Base-by-base conservation (phyloP, 2,888 invertebrate species). In the Leistus spinibarbis region DNA sequence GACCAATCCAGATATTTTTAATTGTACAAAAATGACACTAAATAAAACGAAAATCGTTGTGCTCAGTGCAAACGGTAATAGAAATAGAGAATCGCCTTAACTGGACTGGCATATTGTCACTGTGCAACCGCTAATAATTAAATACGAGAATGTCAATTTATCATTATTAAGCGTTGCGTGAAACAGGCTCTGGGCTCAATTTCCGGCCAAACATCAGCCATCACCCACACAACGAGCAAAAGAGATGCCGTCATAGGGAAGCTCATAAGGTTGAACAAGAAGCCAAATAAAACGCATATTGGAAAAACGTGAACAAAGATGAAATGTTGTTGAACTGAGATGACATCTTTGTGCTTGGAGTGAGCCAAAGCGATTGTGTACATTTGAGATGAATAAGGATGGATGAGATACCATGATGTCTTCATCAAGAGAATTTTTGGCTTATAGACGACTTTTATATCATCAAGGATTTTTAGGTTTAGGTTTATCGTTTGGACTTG, bases 131-230 rank as follows among this genome's bases (percentile, higher is more conserved):
- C 67, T 23, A 73, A 53, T 73, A 73, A 73, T 73, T 73, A 73
- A 73, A 73, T 73, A 54, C 67, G 67, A 40, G 40, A 73, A 73
- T 73, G 67, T 73, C 73, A 73, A 73, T 73, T 73, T 73, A 73
- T 73, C 73, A 73, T 73, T 40, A 40, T 40, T 73, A 60, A 62
- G 19, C 73, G 66, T 73, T 73, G 73, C 66, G 73, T 73, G 73
- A 67, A 73, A 73, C 72, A 66, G 65, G 60, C 73, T 66, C 67
- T 4, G 64, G 62, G 64, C 40, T 64, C 73, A 73, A 73, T 73
- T 73, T 73, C 73, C 60, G 60, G 60, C 60, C 20, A 60, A 22
- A 16, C 17, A 20, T 20, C 19, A 19, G 60, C 60, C 60, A 60
- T 60, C 16, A 60, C 19, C n/a, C n/a, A 60, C 17, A 10, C 10